Percentiles rank a stretch among this genome's conserved stretches.
phyloP scores from a whole-genome alignment of 2,113 vertebrate genomes.

The Ameiurus melas region DNA sequence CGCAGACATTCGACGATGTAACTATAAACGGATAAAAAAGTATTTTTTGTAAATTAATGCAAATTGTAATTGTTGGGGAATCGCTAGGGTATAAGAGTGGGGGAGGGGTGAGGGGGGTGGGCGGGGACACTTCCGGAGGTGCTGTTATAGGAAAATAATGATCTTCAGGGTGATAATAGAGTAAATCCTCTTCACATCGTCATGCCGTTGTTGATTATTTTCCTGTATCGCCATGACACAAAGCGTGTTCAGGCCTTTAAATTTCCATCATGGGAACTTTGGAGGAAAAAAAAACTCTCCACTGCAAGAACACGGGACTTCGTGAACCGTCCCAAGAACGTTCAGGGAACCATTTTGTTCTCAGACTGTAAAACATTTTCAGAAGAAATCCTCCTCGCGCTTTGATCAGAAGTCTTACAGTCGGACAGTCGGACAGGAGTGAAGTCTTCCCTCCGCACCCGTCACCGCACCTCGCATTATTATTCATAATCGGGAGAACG shows the following conservation, averaged over 20 bases:
- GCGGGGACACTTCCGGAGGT: not conserved
- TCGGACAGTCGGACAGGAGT: slow-evolving; percentile 29
- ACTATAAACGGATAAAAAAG: not conserved
- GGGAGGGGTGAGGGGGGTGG: too few relatives aligned
- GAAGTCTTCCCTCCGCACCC: slow-evolving; percentile 27
- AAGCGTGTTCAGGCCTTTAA: not conserved
- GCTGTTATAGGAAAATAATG: not conserved
- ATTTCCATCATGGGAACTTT: not conserved
- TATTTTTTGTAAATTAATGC: not conserved
- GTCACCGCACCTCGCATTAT: slow-evolving; percentile 31
- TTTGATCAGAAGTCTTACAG: slow-evolving; percentile 41
- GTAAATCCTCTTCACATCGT: not conserved
- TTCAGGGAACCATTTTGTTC: not conserved
- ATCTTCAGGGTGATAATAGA: not conserved
- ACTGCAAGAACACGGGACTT: not conserved
- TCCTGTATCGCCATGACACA: not conserved
- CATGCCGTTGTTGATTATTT: not conserved
- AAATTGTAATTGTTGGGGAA: not conserved
- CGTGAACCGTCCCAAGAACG: not conserved
- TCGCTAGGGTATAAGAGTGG: not conserved
- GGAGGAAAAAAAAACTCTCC: too few relatives aligned
- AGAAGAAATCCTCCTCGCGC: not conserved
- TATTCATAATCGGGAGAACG: slow-evolving; percentile 38
- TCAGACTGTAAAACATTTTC: not conserved
- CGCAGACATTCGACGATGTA: not conserved